These are phyloP conservation scores for Lasioglossum oenotherae DNA, from an alignment of 2,888 invertebrate species.

Conservation along the genomic window DNA sequence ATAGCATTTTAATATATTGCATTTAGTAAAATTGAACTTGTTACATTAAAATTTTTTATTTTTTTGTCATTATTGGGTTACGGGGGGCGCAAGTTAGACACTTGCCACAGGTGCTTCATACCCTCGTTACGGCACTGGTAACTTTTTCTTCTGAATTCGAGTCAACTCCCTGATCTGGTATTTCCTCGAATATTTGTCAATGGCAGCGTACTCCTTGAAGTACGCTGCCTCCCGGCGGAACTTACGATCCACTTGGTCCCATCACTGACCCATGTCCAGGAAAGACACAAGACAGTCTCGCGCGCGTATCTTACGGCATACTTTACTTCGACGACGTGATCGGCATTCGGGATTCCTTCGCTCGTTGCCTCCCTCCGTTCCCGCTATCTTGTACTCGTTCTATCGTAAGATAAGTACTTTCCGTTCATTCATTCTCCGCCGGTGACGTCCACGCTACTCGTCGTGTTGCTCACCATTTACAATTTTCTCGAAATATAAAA, in stretches of 20 bases:
- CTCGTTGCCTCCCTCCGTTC: conserved; percentile 23
- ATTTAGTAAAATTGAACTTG: no score
- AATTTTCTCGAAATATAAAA: conserved; percentile 20
- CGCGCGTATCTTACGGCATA: conserved; percentile 71
- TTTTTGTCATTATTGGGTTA: no score
- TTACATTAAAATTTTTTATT: no score
- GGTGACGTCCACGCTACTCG: conserved; percentile 23
- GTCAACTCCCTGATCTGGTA: no score
- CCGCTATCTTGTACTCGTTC: conserved; percentile 53
- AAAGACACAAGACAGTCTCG: conserved; percentile 58
- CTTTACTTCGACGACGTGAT: conserved; percentile 75
- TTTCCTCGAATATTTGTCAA: not conserved
- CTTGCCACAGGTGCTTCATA: no score
- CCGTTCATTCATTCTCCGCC: conserved; percentile 67
- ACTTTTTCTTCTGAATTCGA: no score
- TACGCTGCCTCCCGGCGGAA: not conserved
- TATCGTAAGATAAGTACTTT: conserved; percentile 48
- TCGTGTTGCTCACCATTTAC: not conserved
- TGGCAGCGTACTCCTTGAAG: not conserved
- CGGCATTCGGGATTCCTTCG: conserved; percentile 70
- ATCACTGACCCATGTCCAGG: conserved; percentile 34
- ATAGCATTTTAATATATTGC: no score
- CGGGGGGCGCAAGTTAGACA: no score
- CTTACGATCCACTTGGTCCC: conserved; percentile 2
- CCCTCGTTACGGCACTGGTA: no score